These are phyloP conservation scores for Hydrotaea diabolus DNA, from an alignment of 2,888 invertebrate species.

Conservation along the genomic window DNA sequence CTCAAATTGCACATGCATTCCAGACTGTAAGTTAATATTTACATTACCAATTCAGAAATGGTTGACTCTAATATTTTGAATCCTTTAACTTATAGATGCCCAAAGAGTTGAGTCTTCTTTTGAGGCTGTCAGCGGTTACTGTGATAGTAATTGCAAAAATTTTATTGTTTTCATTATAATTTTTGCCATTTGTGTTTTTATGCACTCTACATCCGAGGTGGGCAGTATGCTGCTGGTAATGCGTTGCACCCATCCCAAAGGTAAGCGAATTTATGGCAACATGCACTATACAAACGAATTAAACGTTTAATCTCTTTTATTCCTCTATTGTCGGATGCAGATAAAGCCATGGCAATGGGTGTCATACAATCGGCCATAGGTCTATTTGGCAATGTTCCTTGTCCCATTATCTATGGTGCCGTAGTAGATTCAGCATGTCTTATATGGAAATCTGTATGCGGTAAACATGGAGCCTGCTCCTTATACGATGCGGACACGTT, in stretches of 20 bases:
- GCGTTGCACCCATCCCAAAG: constrained; percentile 92
- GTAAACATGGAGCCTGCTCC: constrained; percentile 91
- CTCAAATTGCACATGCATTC: constrained; percentile 82
- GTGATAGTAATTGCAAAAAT: constrained; percentile 89
- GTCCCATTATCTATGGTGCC: constrained; percentile 96
- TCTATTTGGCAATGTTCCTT: constrained; percentile 95
- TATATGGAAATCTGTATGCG: constrained; percentile 91
- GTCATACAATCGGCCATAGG: constrained; percentile 96
- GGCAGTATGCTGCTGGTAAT: constrained; percentile 94
- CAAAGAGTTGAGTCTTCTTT: constrained; percentile 48
- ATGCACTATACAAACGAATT: neutral
- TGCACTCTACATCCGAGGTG: constrained; percentile 95
- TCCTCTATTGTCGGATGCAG: constrained; percentile 78
- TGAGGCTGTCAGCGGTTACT: constrained; percentile 88
- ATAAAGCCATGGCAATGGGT: constrained; percentile 97
- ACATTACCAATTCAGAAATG: neutral
- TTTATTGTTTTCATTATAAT: constrained; percentile 90
- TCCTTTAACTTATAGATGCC: constrained; percentile 45
- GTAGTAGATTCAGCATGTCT: constrained; percentile 95
- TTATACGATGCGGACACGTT: constrained; percentile 93
- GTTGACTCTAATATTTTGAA: neutral
- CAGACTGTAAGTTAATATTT: constrained; percentile 72
- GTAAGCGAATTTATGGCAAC: constrained; percentile 73
- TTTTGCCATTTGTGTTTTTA: constrained; percentile 93
- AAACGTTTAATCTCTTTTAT: neutral